Evolutionary conservation across 2,113 vertebrate genomes (phyloP).

Genomic region (Elachura formosa): DNA sequence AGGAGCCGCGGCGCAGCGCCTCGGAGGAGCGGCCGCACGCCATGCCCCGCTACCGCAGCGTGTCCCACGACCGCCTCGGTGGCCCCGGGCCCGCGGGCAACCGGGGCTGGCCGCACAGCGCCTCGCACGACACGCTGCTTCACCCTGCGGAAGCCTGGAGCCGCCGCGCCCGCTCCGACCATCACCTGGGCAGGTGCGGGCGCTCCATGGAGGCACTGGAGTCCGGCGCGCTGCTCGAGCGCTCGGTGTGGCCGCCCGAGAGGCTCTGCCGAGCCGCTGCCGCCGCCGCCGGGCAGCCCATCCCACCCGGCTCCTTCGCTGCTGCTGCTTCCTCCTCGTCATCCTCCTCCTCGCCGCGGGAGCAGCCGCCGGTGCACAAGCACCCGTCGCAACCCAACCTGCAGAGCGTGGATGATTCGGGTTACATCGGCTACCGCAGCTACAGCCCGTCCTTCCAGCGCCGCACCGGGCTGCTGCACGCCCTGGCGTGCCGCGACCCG

Average conservation of each 20-base stretch:
- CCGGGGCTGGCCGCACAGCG: slow-evolving; percentile 85
- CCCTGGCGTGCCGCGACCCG: slow-evolving; percentile 89
- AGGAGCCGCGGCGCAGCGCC: slow-evolving; percentile 71
- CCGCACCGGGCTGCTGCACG: slow-evolving; percentile 88
- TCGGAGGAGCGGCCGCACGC: slow-evolving; percentile 72
- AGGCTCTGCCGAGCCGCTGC: not conserved
- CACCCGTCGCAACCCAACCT: slow-evolving; percentile 71
- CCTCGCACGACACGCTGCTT: slow-evolving; percentile 90
- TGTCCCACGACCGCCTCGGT: slow-evolving; percentile 89
- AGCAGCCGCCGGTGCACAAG: slow-evolving; percentile 55
- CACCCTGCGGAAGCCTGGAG: slow-evolving; percentile 68
- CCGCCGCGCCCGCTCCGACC: slow-evolving; percentile 82
- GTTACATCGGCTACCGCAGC: slow-evolving; percentile 87
- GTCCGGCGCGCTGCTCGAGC: slow-evolving; percentile 70
- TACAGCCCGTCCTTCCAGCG: slow-evolving; percentile 96
- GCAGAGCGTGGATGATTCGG: slow-evolving; percentile 80
- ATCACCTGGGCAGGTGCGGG: slow-evolving; percentile 77
- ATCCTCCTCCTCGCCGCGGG: slow-evolving; percentile 29
- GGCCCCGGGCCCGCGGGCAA: slow-evolving; percentile 42
- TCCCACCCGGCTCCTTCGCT: not conserved
- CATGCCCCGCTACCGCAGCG: slow-evolving; percentile 87
- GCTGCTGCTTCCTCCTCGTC: slow-evolving; percentile 34
- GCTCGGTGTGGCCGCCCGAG: slow-evolving; percentile 57
- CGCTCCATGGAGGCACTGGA: slow-evolving; percentile 85
- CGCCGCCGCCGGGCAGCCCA: not conserved